Evolutionary conservation across 2,113 vertebrate species (phyloP).

Genomic region (Halichoeres trimaculatus): DNA sequence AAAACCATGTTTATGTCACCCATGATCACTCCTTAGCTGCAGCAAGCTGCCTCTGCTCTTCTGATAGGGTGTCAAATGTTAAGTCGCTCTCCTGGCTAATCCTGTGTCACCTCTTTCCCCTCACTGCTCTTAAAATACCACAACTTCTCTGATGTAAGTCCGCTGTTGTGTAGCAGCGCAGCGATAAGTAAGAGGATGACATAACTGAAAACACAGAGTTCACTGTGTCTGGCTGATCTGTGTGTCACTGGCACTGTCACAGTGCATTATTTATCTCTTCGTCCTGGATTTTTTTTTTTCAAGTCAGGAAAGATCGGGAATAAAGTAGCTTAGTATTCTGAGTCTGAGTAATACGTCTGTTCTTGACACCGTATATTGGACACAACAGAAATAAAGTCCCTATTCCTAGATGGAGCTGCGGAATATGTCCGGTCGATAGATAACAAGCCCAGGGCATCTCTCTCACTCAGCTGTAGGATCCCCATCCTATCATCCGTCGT

Average conservation of each 20-base stretch:
- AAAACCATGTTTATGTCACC: constrained; percentile 32
- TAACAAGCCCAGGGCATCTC: not conserved
- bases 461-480: constrained; percentile 28
- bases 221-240: not conserved
- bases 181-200: constrained; percentile 31
- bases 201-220: constrained; percentile 16
- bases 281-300: not conserved
- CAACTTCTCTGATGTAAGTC: constrained; percentile 51
- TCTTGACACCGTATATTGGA: too few species aligned
- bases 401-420: constrained; percentile 31
- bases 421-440: constrained; percentile 32
- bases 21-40: constrained; percentile 13
- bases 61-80: constrained; percentile 62
- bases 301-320: too few species aligned
- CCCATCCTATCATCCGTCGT: not conserved
- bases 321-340: too few species aligned
- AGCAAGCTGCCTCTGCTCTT: constrained; percentile 10
- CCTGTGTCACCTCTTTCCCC: constrained; percentile 67
- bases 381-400: too few species aligned
- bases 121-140: constrained; percentile 74
- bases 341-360: too few species aligned
- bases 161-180: constrained; percentile 30
- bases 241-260: not conserved
- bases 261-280: not conserved
- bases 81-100: constrained; percentile 68